Conservation (phyloP, 2,797 vertebrate species). For the Pseudomugil gertrudae region DNA sequence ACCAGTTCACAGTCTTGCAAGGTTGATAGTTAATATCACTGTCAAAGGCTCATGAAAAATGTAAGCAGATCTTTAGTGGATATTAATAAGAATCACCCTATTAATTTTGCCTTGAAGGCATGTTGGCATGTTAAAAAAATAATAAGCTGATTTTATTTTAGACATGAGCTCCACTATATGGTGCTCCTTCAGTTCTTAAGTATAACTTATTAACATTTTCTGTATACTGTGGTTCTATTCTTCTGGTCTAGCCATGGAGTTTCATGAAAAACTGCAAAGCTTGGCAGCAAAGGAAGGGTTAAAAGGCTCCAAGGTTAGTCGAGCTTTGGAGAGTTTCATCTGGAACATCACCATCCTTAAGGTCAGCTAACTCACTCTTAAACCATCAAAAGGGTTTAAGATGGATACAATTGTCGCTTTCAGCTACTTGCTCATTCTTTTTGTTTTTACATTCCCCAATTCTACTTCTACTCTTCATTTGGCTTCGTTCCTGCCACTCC, state of each 20-base stretch:
- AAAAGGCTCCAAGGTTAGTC: slow-evolving; percentile 90
- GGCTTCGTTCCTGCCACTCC: slow-evolving; percentile 19
- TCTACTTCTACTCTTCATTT: background rate
- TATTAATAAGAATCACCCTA: background rate
- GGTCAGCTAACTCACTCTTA: slow-evolving; percentile 75
- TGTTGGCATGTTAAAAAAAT: background rate
- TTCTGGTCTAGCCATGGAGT: slow-evolving; percentile 88
- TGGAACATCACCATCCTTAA: slow-evolving; percentile 98
- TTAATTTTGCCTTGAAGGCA: background rate
- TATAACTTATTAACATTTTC: background rate
- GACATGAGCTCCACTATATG: background rate
- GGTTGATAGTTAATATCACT: background rate
- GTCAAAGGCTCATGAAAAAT: background rate
- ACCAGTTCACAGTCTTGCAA: background rate
- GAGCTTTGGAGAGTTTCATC: slow-evolving; percentile 92
- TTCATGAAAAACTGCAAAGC: slow-evolving; percentile 90
- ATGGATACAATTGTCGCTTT: background rate
- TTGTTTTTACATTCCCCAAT: background rate
- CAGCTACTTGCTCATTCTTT: slow-evolving; percentile 30
- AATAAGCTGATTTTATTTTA: background rate
- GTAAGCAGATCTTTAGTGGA: background rate
- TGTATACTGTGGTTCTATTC: slow-evolving; percentile 17
- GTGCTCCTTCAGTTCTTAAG: background rate
- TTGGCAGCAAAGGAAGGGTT: slow-evolving; percentile 90
- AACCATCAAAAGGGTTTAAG: slow-evolving; percentile 1